Conservation (phyloP, 92 coral and sea anemone genomes). For the Meandrina meandrites region DNA sequence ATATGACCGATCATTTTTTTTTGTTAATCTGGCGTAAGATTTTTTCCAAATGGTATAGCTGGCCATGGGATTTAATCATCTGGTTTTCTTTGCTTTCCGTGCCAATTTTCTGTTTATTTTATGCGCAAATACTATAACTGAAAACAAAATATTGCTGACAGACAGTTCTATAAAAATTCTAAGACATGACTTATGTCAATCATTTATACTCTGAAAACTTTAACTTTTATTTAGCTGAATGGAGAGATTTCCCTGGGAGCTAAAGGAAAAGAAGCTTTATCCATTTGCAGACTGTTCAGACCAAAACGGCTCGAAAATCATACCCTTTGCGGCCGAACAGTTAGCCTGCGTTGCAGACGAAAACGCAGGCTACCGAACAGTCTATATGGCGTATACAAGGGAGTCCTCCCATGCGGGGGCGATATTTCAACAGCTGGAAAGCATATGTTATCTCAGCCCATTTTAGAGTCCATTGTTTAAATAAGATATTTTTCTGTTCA, state of each 20-base stretch:
- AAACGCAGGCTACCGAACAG: no score
- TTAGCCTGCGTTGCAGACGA: no score
- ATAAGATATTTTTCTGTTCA: not conserved
- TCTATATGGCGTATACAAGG: no score
- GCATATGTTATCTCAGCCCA: not conserved
- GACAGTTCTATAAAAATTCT: no score
- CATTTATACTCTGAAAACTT: not conserved
- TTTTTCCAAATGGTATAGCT: not conserved
- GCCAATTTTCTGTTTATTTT: not conserved
- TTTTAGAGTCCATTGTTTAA: no score
- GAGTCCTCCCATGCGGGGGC: no score
- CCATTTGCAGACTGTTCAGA: no score
- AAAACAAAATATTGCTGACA: not conserved
- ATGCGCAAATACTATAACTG: not conserved
- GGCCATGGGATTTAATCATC: not conserved
- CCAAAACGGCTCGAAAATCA: no score
- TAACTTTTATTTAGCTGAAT: no score
- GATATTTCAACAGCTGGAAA: not conserved
- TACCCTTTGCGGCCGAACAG: no score
- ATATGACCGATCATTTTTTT: not conserved
- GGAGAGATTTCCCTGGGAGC: no score
- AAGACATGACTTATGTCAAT: not conserved
- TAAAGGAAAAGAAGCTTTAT: not conserved
- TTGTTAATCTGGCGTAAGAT: not conserved
- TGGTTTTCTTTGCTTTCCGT: not conserved